These are phyloP conservation scores for Melipona bicolor DNA, from an alignment of 2,888 invertebrate species.

Conservation along the genomic window DNA sequence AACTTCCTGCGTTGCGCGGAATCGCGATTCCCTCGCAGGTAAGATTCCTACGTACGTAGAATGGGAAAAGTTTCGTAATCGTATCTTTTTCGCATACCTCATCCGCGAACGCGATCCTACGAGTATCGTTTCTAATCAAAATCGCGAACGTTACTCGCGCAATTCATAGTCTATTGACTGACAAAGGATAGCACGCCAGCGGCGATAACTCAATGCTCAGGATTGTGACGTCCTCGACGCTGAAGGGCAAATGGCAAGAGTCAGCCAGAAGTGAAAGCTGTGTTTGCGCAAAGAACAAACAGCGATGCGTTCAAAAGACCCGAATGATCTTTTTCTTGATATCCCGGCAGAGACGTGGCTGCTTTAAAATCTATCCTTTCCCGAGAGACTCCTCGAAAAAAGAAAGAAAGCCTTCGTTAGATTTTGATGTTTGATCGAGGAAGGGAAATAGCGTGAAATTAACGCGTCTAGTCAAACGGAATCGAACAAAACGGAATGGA, in stretches of 20 bases:
- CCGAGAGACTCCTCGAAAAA: neutral
- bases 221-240: constrained; percentile 17
- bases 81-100: neutral
- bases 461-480: neutral
- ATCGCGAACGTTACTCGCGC: neutral
- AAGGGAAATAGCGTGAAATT: neutral
- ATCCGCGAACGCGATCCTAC: neutral
- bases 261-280: constrained; percentile 59
- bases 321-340: neutral
- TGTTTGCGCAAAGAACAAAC: constrained; percentile 37
- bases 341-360: neutral
- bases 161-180: neutral
- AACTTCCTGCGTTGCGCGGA: constrained; percentile 25
- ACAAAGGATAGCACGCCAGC: neutral
- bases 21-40: neutral
- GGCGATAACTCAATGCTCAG: constrained; percentile 7
- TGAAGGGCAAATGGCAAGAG: constrained; percentile 28
- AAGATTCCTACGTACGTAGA: neutral
- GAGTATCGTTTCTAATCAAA: neutral
- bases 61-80: neutral
- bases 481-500: neutral
- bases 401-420: neutral
- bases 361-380: neutral
- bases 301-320: neutral
- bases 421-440: neutral